These are phyloP conservation scores for Halotydeus destructor DNA, from an alignment of 1,140 invertebrate species.

Conservation along the genomic window DNA sequence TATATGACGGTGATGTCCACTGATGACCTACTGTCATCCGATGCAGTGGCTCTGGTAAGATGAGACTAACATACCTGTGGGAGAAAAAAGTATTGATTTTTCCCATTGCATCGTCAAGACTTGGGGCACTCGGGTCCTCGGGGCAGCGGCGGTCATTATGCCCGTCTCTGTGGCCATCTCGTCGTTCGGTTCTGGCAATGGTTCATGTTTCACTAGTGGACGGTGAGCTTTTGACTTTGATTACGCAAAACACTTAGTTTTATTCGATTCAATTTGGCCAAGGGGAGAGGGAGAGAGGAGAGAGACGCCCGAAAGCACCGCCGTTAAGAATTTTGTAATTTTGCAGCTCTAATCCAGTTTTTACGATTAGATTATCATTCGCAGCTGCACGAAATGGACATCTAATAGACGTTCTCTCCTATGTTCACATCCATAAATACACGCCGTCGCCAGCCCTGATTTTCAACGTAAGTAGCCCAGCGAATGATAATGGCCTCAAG, in stretches of 20 bases:
- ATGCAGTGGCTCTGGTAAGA: slow-evolving; percentile 69
- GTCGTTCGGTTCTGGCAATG: slow-evolving; percentile 27
- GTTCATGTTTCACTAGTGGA: slow-evolving; percentile 24
- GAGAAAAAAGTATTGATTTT: neutral
- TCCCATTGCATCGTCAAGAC: slow-evolving; percentile 17
- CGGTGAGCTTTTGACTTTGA: slow-evolving; percentile 28
- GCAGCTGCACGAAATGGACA: slow-evolving; percentile 71
- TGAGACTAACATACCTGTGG: slow-evolving; percentile 12
- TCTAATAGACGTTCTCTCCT: slow-evolving; percentile 58
- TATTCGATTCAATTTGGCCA: too few species aligned
- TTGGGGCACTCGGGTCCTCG: slow-evolving; percentile 23
- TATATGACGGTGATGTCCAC: slow-evolving; percentile 69
- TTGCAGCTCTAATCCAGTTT: neutral
- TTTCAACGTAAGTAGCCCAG: slow-evolving; percentile 37
- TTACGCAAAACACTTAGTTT: neutral
- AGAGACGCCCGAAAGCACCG: too few species aligned
- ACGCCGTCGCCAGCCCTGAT: slow-evolving; percentile 65
- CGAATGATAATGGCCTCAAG: too few species aligned
- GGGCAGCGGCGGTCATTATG: slow-evolving; percentile 23
- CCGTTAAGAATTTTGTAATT: too few species aligned
- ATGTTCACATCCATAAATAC: slow-evolving; percentile 48
- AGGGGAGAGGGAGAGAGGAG: too few species aligned
- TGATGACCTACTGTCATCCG: slow-evolving; percentile 49
- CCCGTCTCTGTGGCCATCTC: slow-evolving; percentile 26
- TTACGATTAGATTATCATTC: slow-evolving; percentile 28